A percentile compares a stretch with the other conserved stretches of the same genome.
Conservation (phyloP, 2,888 invertebrate species). For the Bibio marci region DNA sequence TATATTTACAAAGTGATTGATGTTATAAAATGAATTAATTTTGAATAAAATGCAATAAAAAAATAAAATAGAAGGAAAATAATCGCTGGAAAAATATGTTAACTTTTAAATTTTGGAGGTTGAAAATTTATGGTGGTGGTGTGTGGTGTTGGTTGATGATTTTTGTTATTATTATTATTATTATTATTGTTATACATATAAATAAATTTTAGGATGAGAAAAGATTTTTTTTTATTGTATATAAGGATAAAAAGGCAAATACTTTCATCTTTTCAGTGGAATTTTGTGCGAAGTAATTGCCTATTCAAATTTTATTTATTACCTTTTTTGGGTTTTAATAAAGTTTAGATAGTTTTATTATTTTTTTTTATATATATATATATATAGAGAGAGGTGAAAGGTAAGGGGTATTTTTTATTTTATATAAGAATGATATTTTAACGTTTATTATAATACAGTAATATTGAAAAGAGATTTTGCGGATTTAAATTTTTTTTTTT, state of each 20-base stretch:
- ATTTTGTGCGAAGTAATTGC: conserved; percentile 1
- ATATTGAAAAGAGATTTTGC: too few relatives aligned
- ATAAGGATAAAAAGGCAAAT: conserved; percentile 1
- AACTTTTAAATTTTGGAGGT: background rate
- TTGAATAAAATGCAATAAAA: conserved; percentile 4
- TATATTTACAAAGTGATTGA: conserved; percentile 4
- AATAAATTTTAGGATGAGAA: background rate
- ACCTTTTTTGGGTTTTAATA: conserved; percentile 2
- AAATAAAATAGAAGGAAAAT: background rate
- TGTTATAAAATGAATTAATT: conserved; percentile 4
- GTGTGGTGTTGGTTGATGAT: background rate
- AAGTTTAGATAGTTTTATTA: background rate
- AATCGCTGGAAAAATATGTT: conserved; percentile 3
- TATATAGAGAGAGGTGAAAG: too few relatives aligned
- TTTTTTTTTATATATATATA: background rate
- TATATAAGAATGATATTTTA: too few relatives aligned
- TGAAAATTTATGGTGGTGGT: background rate
- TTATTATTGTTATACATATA: background rate
- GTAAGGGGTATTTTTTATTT: too few relatives aligned
- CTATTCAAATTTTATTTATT: conserved; percentile 4
- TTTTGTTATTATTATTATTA: background rate
- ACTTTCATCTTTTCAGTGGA: conserved; percentile 3
- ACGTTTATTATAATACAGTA: too few relatives aligned
- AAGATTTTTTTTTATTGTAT: too few relatives aligned
- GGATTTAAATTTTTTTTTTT: too few relatives aligned